Evolutionary conservation across 2,797 vertebrate genomes (phyloP), one percentile per base, ranked within the genome.

Genomic region (Geotria australis): DNA sequence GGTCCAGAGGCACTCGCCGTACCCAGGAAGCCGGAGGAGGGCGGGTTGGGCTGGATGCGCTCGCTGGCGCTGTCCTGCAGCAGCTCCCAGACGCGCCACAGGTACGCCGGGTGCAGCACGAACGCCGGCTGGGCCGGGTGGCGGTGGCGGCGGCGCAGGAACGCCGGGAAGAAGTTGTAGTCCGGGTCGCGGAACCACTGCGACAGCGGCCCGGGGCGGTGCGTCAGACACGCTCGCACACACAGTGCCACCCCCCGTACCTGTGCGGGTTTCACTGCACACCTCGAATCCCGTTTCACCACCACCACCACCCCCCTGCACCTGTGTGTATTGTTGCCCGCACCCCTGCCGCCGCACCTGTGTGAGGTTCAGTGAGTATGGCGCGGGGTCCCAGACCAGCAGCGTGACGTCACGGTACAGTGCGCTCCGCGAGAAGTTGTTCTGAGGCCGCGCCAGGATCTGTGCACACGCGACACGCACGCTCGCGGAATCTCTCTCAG

Each of bases 11-110:
- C n/a, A n/a, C n/a, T n/a, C n/a, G n/a, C n/a, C n/a, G 65, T 74
- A 89, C 91, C 91, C 63, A 91, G 89, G 70, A 98, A 98, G 59
- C 91, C 91, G 58, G 89, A 96, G 48, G 91, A 98, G 9, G 91
- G 89, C 3, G 91, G 91, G 61, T 98, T 98, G 64, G 86, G 91
- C 65, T 95, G 91, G 67, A 98, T 95, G 67, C 78, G 83, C 71
- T 94, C 85, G 64, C 77, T 71, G 47, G 81, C 91, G 69, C 94
- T 96, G 66, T 79, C 77, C 68, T 96, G 89, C 67, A 98, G 86
- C 66, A 94, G 72, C 61, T 98, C 85, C 91, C 91, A 98, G 48
- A 98, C 81, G 63, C 75, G 74, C 91, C 91, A 96, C 71, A 93
- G 77, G 57, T 88, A 98, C 60, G 79, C 77, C 10, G 91, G 91